Percentiles rank a stretch among this genome's conserved stretches.
phyloP scores from a whole-genome alignment of 2,888 invertebrate genomes.

The Mechanitis mazaeus region DNA sequence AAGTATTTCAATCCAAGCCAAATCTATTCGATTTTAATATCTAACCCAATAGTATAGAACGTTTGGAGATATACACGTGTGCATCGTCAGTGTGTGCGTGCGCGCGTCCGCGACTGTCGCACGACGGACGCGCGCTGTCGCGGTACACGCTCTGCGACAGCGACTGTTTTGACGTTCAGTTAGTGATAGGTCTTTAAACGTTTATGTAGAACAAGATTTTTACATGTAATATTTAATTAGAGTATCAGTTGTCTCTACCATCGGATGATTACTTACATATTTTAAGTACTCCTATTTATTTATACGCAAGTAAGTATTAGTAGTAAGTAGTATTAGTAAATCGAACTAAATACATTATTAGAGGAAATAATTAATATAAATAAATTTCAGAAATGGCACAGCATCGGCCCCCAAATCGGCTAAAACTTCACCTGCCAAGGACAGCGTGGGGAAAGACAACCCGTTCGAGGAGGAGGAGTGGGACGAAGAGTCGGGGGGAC shows the following conservation, averaged over 20 bases:
- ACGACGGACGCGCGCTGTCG: constrained; percentile 39
- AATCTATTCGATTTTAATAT: not conserved
- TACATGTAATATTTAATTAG: no score
- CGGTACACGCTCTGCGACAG: constrained; percentile 30
- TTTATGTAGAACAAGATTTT: no score
- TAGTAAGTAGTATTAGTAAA: not conserved
- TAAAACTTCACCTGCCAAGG: constrained; percentile 61
- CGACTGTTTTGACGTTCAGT: constrained; percentile 30
- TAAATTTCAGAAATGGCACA: constrained; percentile 61
- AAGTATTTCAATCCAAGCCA: not conserved
- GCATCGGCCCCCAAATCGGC: constrained; percentile 57
- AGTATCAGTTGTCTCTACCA: no score
- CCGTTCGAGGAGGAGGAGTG: constrained; percentile 91
- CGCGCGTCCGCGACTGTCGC: constrained; percentile 38
- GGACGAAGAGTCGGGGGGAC: constrained; percentile 89
- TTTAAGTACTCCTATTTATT: not conserved
- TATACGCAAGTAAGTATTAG: no score
- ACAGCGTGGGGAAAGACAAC: constrained; percentile 79
- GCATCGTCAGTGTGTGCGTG: constrained; percentile 25
- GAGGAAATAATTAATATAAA: not conserved
- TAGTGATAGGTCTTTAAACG: constrained; percentile 34
- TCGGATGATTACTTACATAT: not conserved
- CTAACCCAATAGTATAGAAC: constrained; percentile 48
- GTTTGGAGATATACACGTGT: constrained; percentile 57
- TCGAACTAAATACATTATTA: not conserved